Base-by-base conservation (phyloP, 2,888 invertebrate genomes). In the Neoitamus cyanurus region DNA sequence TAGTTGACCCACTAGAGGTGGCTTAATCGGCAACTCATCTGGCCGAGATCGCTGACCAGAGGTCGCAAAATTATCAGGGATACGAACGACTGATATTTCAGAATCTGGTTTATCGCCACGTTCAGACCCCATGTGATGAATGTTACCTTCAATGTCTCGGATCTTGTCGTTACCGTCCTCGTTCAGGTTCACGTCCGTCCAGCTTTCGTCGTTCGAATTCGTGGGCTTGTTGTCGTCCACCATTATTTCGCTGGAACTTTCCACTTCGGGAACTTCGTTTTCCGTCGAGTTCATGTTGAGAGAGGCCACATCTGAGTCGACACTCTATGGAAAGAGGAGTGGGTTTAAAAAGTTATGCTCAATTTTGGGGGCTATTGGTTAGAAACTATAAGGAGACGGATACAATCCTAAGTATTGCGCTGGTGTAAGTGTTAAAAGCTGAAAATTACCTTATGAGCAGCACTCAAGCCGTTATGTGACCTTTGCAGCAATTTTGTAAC, bases 121-220 rank as follows among this genome's bases (percentile, higher is more conserved):
- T 87, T 94, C 94, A 2, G 90, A 88, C 46, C 86, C 86, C 73
- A 87, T 83, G 85, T 89, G 89, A 83, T 92, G 90, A 13, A 93
- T 92, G 87, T 95, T 95, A 20, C 95, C 95, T 87, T 95, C 95
- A 87, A 93, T 94, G 88, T 95, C 95, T 30, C 89, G 89, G 15
- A 89, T 87, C 72, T 87, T 88, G 75, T 86, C 89, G 69, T 90
- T 89, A 0, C 94, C 94, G 85, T 97, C 97, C 89, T 97, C 97
- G 89, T 97, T 97, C 78, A 97, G 92, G 90, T 97, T 97, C 58
- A 97, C 97, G 89, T 97, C 97, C 0, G 97, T 97, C 97, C 97
- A 97, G 77, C 96, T 97, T 88, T 97, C 97, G 88, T 97, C 97
- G 87, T 94, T 94, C 86, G 94, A 94, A 58, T 94, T 93, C 86